Base-by-base conservation (phyloP, 2,113 vertebrate genomes). In the Cyprinus carpio region DNA sequence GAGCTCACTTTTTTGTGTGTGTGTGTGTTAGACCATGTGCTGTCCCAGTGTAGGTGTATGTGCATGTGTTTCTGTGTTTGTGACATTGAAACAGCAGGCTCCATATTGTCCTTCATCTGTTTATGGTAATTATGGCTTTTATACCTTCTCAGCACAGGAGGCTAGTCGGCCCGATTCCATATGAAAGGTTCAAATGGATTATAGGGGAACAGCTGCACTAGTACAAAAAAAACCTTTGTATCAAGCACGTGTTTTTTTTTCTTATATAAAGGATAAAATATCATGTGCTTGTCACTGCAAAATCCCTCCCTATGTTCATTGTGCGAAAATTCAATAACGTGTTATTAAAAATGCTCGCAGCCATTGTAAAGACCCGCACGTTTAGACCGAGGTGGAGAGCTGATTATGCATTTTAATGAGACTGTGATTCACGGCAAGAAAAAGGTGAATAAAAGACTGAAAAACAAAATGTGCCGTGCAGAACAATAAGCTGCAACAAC, bases 271-370 rank as follows among this genome's bases (percentile, higher is more conserved):
- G 29, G 84, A 81, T 71, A 72, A 89, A 81, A 90, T 85, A 79
- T 86, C 86, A 81, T 85, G 82, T 83, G 83, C 6, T 72, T 83
- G 34, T 87, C 74, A 71, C 72, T 23, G 56, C 8, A 27, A 23
- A 91, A 93, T 92, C 89, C 92, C 90, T 90, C 88, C 90, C 87
- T 58, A 88, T 75, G 29, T 85, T 87, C 85, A 87, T 89, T 84
- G 85, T 87, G 86, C 81, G 58, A 87, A 81, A 60, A 89, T 89
- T 89, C 92, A 93, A 93, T 93, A 92, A 93, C 89, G 85, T 88
- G 91, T 94, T 94, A 95, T 95, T 95, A 94, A 94, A 94, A 94
- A 92, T 87, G 93, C 94, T 93, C 85, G 86, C 75, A 91, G 93
- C 91, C 85, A 92, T 92, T 92, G 91, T 94, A 92, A 91, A 91